A percentile compares a stretch with the other conserved stretches of the same genome.
These are phyloP conservation scores for Hydractinia echinata DNA, from an alignment of 30 jellyfish, hydroid and myxozoan species.

Conservation along the genomic window DNA sequence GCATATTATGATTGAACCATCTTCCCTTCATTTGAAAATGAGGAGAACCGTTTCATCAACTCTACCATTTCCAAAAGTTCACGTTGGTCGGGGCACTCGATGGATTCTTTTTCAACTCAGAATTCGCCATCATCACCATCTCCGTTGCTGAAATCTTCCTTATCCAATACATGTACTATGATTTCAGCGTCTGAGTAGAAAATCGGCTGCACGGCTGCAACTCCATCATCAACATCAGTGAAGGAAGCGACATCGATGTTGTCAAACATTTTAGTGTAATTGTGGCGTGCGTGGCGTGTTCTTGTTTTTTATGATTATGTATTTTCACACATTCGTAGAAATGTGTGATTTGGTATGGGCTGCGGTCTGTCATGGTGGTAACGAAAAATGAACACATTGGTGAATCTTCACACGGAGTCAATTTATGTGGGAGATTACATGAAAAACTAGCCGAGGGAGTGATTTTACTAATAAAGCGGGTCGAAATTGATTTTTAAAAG, in stretches of 20 bases:
- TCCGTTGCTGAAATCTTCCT: slow-evolving; percentile 2
- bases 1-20: not conserved
- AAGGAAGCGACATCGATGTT: slow-evolving; percentile 3
- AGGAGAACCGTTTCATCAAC: not conserved
- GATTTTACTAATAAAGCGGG: too few species aligned
- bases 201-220: slow-evolving; percentile 7
- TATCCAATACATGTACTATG: not conserved
- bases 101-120: not conserved
- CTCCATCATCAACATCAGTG: slow-evolving; percentile 21
- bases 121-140: not conserved
- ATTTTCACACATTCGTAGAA: too few species aligned
- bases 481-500: too few species aligned
- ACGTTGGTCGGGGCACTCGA: not conserved
- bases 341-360: too few species aligned
- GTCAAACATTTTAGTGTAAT: too few species aligned
- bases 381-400: too few species aligned
- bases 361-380: too few species aligned
- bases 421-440: too few species aligned
- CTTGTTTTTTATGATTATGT: too few species aligned
- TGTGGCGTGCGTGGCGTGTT: too few species aligned
- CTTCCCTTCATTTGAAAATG: slow-evolving; percentile 4
- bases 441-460: too few species aligned
- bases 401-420: too few species aligned
- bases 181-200: not conserved
- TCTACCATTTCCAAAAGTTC: not conserved